Base-by-base conservation (phyloP, 30 jellyfish, hydroid and myxozoan genomes). In the Aurelia sp. region DNA sequence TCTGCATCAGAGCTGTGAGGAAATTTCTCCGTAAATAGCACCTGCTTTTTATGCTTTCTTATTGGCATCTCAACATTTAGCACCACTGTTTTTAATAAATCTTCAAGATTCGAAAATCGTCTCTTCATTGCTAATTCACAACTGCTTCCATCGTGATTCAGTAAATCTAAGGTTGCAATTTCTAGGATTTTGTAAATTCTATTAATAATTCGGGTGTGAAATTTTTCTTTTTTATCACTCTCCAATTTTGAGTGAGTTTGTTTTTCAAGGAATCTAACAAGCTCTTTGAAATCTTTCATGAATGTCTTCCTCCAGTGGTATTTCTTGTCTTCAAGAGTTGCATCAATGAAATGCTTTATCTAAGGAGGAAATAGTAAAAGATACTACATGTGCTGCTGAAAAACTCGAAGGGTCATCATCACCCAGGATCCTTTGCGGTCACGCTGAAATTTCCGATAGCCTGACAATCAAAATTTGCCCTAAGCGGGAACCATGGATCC, bases 11-110 rank as follows among this genome's bases (percentile, higher is more conserved):
- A 44, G 48, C 44, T 47, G 3, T 44, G 15, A 13, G 55, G 55
- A 44, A 44, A 3, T 9, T 44, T 44, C 55, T 44, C 55, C 15
- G 55, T n/a, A 33, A 82, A 82, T 44, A 20, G 35, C 3, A 82
- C 81, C 10, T 37, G 63, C 60, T 33, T 68, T 15, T 57, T 57
- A 8, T 37, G 41, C 40, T 61, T 33, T 66, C 67, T 57, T 22
- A 11, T 16, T 8, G 60, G 31, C 19, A 31, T 55, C n/a, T 55
- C 73, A 21, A 40, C 47, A 5, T 60, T 52, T 11, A 82, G 72
- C 11, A 82, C 44, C 55, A 82, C 84, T 35, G 61, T n/a, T 41
- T 82, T 71, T 7, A 82, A 51, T 61, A 82, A 33, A 40, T 58
- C 85, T 55, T 82, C 91, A 11, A 82, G 41, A 21, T 59, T 71